Base-by-base conservation (phyloP, 2,888 invertebrate genomes). In the Lochmaea crataegi region DNA sequence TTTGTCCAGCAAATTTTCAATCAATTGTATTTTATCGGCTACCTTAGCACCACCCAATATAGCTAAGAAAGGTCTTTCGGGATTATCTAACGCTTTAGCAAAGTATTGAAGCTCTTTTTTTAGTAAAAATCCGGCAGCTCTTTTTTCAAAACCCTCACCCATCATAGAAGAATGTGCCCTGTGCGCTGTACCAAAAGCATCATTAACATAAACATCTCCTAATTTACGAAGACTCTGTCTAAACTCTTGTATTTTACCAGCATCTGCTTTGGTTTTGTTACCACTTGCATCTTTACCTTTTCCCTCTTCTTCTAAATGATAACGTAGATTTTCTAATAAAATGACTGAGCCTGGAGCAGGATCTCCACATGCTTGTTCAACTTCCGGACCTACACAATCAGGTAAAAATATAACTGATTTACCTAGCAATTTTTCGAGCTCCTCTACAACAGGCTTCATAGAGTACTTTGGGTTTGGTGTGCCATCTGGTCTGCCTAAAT, bases 41-140 rank as follows among this genome's bases (percentile, higher is more conserved):
- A 99, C 99, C 88, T 99, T 99, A 56, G 99, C 99, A 75, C 99
- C 99, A 74, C 99, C 99, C 76, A 99, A 91, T 83, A 99, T 99
- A 2, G 99, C 99, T 78, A 99, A 89, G 90, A 99, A 99, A 64
- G 99, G 99, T 84, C 94, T 91, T 84, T 96, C 94, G 68, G 99
- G 99, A 83, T 96, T 96, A 85, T 99, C 96, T 75, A 99, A 88
- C 53, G 99, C 99, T 86, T 98, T 98, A 2, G 98, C 96, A 88
- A 99, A 99, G 86, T 99, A 99, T 72, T 94, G 92, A 16, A 99
- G 89, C 87, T 99, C 99, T 84, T 98, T 99, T 87, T 98, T 98
- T 76, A 99, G 88, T 65, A 99, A 89, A 86, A 99, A 96, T 66
- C 99, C 99, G 80, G 97, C 94, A n/a, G 98, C 99, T 83, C 96